phyloP scores from a whole-genome alignment of 1,140 invertebrate species.

The Venustaconcha ellipsiformis region DNA sequence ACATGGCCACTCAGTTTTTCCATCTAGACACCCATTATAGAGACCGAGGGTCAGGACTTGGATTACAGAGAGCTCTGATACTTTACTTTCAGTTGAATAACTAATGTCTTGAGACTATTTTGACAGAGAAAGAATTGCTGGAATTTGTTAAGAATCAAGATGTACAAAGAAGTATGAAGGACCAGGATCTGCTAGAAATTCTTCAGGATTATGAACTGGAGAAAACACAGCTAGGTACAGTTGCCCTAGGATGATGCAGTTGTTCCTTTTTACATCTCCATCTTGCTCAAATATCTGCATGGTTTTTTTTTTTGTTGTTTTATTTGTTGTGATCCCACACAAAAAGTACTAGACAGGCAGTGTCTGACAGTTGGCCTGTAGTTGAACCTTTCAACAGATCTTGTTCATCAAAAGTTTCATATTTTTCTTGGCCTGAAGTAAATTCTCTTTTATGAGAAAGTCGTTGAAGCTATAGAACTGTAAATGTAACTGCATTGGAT shows the following conservation, averaged over 20 bases:
- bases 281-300: background rate
- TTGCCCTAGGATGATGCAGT: background rate
- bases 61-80: no score
- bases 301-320: background rate
- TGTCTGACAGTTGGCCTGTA: background rate
- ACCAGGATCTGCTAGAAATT: constrained; percentile 19
- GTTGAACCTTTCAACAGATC: background rate
- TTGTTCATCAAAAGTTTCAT: background rate
- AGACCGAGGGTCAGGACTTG: no score
- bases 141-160: constrained; percentile 8
- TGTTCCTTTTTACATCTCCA: background rate
- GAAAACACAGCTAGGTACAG: constrained; percentile 21
- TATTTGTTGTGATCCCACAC: background rate
- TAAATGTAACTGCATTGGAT: no score
- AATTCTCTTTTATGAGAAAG: no score
- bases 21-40: no score
- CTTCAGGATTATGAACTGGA: constrained; percentile 28
- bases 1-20: no score
- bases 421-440: no score
- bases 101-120: background rate
- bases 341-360: background rate
- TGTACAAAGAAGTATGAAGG: constrained; percentile 12
- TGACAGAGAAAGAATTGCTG: constrained; percentile 22
- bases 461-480: no score
- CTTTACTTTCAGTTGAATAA: no score